A percentile compares a stretch with the other conserved stretches of the same genome.
These are phyloP conservation scores for Lepus timidus DNA, from an alignment of 2,113 vertebrate species.

Conservation along the genomic window DNA sequence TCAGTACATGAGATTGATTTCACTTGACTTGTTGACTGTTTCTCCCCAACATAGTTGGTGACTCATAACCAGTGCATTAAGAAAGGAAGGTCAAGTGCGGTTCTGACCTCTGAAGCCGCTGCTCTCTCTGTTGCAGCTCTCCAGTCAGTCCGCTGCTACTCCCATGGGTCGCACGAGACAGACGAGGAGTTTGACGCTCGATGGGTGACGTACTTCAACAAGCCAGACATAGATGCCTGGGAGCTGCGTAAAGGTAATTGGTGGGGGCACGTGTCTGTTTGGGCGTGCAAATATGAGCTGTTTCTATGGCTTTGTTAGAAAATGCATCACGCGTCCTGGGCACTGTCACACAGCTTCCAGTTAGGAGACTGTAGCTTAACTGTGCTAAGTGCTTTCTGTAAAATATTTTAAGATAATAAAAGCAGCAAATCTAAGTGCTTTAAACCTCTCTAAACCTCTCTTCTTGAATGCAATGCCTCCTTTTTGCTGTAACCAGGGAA, in stretches of 20 bases:
- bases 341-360: background rate
- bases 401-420: slow-evolving; percentile 58
- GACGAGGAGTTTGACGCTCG: slow-evolving; percentile 99
- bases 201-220: slow-evolving; percentile 98
- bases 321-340: background rate
- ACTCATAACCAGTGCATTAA: slow-evolving; percentile 6
- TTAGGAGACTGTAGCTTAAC: background rate
- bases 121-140: slow-evolving; percentile 83
- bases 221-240: slow-evolving; percentile 97
- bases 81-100: background rate
- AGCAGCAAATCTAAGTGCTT: slow-evolving; percentile 44
- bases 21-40: slow-evolving; percentile 21
- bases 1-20: slow-evolving; percentile 10
- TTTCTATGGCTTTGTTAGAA: background rate
- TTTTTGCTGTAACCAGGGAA: slow-evolving; percentile 19
- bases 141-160: slow-evolving; percentile 92
- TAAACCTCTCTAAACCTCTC: background rate
- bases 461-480: slow-evolving; percentile 11
- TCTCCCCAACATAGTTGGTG: background rate
- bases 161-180: slow-evolving; percentile 94
- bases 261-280: background rate
- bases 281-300: background rate
- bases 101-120: background rate
- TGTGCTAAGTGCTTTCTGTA: background rate
- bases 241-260: slow-evolving; percentile 96